Evolutionary conservation across 2,797 vertebrate genomes (phyloP), one percentile per base, ranked within the genome.

Genomic region (Basileuterus tristriatus): DNA sequence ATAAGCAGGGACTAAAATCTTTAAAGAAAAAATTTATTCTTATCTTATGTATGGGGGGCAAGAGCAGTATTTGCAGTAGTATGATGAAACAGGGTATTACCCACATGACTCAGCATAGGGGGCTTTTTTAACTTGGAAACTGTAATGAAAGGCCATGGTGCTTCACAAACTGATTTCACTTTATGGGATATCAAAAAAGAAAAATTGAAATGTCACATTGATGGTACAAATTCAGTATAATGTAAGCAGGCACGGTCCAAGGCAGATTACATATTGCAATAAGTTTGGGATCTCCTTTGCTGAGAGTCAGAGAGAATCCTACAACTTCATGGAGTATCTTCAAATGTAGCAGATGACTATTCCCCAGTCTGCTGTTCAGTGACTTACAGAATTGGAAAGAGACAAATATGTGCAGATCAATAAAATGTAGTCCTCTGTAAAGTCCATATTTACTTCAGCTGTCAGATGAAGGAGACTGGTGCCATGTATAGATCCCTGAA

Each of bases 21-120:
- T 90, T 55, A 76, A 78, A 39, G 76, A 55, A 83, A 13, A 26
- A 60, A 37, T 93, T 94, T 94, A 96, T 95, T 96, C 13, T 83
- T 83, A 34, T 79, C 26, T 53, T 59, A 14, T 29, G 2, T 26
- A 10, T 32, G 67, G 49, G 14, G 37, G 29, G 20, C 29, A 81
- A 70, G 60, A 65, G 29, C 7, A 49, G 15, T 75, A 75, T 83
- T 74, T 53, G n/a, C 34, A 92, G n/a, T 18, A 62, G 6, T 55
- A 44, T 55, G 69, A 65, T 34, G 87, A 70, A 79, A 32, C 16
- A 83, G 18, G 21, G 43, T 34, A 27, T 84, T 52, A 90, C 14
- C 39, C 10, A 41, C 21, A 15, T 26, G 47, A 52, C 41, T 82
- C 4, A 0, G 5, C 14, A 17, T 8, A 13, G 32, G 8, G 4